Conservation (phyloP, 2,888 invertebrate genomes). For the Oscheius sp. region DNA sequence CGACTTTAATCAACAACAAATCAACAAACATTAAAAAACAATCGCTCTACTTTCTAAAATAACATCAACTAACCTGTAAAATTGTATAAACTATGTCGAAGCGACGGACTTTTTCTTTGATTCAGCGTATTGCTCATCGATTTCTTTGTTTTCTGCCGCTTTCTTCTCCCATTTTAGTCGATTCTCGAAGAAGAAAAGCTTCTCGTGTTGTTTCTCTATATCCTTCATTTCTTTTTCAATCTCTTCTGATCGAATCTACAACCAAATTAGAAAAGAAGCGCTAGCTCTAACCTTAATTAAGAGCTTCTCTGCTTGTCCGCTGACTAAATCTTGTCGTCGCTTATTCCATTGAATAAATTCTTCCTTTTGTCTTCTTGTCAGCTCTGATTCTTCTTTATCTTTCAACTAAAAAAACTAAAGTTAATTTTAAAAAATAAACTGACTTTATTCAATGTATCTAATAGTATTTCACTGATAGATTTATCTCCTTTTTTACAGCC, state of each 20-base stretch:
- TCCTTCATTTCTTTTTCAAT: conserved; percentile 41
- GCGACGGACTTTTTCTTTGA: not conserved
- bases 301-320: conserved; percentile 60
- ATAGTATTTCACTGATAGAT: conserved; percentile 29
- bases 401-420: conserved; percentile 8
- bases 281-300: conserved; percentile 43
- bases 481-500: conserved; percentile 1
- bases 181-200: conserved; percentile 56
- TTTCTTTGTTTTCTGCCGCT: conserved; percentile 54
- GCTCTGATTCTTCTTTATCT: conserved; percentile 33
- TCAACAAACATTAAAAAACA: not conserved
- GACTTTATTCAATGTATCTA: conserved; percentile 32
- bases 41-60: not conserved
- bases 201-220: conserved; percentile 46
- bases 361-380: conserved; percentile 40
- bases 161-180: conserved; percentile 49
- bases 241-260: conserved; percentile 38
- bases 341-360: conserved; percentile 53
- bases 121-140: conserved; percentile 39
- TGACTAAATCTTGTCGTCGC: conserved; percentile 44
- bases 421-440: not conserved
- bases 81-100: not conserved
- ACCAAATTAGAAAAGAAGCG: not conserved
- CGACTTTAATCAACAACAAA: not conserved
- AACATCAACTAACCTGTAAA: not conserved